phyloP scores from a whole-genome alignment of 1,140 invertebrate genomes.

The Tigriopus japonicus region DNA sequence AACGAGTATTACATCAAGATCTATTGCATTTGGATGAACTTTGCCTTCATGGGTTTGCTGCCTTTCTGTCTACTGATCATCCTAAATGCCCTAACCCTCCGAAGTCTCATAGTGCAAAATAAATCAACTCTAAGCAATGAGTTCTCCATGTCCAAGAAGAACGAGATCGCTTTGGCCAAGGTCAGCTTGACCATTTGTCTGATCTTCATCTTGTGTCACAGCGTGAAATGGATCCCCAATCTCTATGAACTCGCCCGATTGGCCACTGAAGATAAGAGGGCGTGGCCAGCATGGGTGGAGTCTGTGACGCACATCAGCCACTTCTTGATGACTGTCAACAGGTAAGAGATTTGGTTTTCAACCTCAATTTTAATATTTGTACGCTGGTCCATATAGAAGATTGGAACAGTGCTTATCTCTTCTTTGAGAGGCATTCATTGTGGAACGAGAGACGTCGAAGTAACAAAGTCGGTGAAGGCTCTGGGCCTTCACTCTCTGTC shows the following conservation, averaged over 20 bases:
- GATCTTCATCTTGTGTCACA: constrained; percentile 9
- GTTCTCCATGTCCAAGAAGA: constrained; percentile 2
- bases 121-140: not conserved
- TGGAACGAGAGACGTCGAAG: too few species aligned
- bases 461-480: too few species aligned
- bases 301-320: not conserved
- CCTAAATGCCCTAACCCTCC: constrained; percentile 1
- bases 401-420: too few species aligned
- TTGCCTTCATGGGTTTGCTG: constrained; percentile 3
- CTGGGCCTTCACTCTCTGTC: too few species aligned
- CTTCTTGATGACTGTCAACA: not conserved
- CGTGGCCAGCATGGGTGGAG: not conserved
- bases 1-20: constrained; percentile 12
- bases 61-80: constrained; percentile 4
- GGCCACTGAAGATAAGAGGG: not conserved
- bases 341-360: too few species aligned
- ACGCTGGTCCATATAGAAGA: too few species aligned
- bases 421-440: too few species aligned
- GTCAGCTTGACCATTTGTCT: constrained; percentile 5
- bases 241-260: not conserved
- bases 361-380: too few species aligned
- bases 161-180: constrained; percentile 8
- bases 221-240: constrained; percentile 9
- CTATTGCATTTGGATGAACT: constrained; percentile 11
- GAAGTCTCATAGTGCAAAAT: not conserved